Evolutionary conservation across 2,113 vertebrate species (phyloP).

Genomic region (Macrotis lagotis): DNA sequence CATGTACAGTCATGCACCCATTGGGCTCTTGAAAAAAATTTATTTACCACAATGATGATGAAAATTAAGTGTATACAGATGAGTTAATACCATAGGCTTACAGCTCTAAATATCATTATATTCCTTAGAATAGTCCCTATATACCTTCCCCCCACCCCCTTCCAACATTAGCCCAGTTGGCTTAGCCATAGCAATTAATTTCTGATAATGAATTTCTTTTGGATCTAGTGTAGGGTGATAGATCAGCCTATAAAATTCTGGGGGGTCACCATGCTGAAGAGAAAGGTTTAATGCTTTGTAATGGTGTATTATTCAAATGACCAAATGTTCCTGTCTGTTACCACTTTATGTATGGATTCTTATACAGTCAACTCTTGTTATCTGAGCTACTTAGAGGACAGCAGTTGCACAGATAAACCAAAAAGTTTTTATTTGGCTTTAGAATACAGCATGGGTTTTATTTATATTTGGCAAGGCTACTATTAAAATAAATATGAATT

Average conservation of each 20-base stretch:
- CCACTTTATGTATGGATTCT: slow-evolving; percentile 52
- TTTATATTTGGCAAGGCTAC: slow-evolving; percentile 56
- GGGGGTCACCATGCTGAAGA: slow-evolving; percentile 30
- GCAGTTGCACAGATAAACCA: slow-evolving; percentile 43
- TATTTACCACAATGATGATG: slow-evolving; percentile 47
- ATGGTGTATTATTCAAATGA: slow-evolving; percentile 52
- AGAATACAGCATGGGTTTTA: slow-evolving; percentile 52
- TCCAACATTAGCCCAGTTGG: slow-evolving; percentile 36
- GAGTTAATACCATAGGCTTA: slow-evolving; percentile 29
- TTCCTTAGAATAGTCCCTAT: slow-evolving; percentile 51
- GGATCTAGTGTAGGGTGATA: slow-evolving; percentile 33
- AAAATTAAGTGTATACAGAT: slow-evolving; percentile 49
- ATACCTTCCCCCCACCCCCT: neutral
- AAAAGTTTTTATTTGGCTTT: slow-evolving; percentile 59
- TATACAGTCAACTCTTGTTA: slow-evolving; percentile 52
- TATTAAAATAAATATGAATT: slow-evolving; percentile 56
- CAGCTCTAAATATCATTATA: slow-evolving; percentile 46
- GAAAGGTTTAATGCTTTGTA: slow-evolving; percentile 53
- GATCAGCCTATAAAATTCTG: slow-evolving; percentile 47
- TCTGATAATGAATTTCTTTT: slow-evolving; percentile 57
- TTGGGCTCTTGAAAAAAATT: slow-evolving; percentile 23
- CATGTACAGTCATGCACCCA: slow-evolving; percentile 26
- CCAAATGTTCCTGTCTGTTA: slow-evolving; percentile 31
- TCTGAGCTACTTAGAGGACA: slow-evolving; percentile 49
- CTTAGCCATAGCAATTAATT: slow-evolving; percentile 31